Evolutionary conservation across 2,113 vertebrate species (phyloP).

Genomic region (Rallus limicola): DNA sequence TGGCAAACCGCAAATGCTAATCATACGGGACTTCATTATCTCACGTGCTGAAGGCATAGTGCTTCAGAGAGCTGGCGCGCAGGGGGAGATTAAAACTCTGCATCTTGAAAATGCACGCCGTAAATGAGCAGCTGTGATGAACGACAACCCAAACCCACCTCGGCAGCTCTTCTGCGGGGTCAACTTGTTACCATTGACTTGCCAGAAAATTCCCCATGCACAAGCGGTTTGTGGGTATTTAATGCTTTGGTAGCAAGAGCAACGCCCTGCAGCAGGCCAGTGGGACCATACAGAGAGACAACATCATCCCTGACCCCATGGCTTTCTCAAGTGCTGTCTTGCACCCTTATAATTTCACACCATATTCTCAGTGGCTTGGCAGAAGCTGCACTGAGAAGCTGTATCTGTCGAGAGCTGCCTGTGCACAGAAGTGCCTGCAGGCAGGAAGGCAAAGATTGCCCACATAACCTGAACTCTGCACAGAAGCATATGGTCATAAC

Average conservation of each 20-base stretch:
- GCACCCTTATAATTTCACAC: not conserved
- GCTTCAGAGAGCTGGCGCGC: not conserved
- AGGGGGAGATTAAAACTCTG: not conserved
- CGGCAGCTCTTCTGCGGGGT: not conserved
- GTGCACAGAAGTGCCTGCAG: not conserved
- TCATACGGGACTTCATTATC: not conserved
- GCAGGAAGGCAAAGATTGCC: not conserved
- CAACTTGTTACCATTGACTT: not conserved
- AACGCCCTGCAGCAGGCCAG: not conserved
- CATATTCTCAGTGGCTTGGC: not conserved
- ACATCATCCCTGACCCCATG: not conserved
- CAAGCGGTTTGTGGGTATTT: rapidly evolving
- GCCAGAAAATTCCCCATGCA: not conserved
- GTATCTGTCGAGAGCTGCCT: rapidly evolving
- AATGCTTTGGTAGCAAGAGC: not conserved
- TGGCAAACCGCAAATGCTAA: constrained; percentile 23
- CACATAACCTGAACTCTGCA: not conserved
- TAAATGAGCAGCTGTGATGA: not conserved
- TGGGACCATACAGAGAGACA: not conserved
- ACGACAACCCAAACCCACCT: not conserved
- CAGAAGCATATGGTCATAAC: rapidly evolving
- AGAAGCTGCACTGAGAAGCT: not conserved
- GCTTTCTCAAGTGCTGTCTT: not conserved
- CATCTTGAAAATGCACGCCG: not conserved
- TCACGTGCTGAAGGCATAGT: not conserved